Conservation (phyloP, 2,797 vertebrate species). For the Cetoscarus ocellatus region DNA sequence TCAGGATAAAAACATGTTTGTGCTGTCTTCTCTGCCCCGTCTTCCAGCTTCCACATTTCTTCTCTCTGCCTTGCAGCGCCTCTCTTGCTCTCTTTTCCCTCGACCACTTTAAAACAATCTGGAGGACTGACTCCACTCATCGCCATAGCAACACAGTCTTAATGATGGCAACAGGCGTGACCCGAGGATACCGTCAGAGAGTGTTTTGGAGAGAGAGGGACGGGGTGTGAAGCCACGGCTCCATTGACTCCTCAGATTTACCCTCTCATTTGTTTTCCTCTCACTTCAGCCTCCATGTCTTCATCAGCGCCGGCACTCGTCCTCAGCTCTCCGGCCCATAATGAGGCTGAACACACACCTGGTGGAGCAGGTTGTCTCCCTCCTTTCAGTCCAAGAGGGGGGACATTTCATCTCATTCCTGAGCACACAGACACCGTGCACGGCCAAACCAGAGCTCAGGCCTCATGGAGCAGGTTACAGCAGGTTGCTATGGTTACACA, state of each 20-base stretch:
- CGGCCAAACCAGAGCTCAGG: conserved; percentile 15
- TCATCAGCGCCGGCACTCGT: conserved; percentile 62
- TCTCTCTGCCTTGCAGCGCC: conserved; percentile 30
- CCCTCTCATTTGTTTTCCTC: conserved; percentile 77
- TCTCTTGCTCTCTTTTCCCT: conserved; percentile 42
- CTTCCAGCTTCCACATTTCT: conserved; percentile 12
- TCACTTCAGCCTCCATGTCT: conserved; percentile 58
- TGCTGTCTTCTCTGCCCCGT: conserved; percentile 3
- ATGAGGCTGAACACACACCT: conserved; percentile 71
- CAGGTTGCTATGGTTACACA: conserved; percentile 59
- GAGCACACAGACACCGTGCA: conserved; percentile 11
- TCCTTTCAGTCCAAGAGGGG: conserved; percentile 44
- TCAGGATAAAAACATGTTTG: too few species aligned
- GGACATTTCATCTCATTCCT: conserved; percentile 50
- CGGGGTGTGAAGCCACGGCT: conserved; percentile 76
- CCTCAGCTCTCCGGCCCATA: conserved; percentile 62
- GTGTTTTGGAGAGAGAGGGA: conserved; percentile 71
- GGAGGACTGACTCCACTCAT: conserved; percentile 70
- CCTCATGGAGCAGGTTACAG: conserved; percentile 39
- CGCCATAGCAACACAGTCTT: conserved; percentile 80
- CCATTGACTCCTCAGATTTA: conserved; percentile 77
- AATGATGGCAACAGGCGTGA: conserved; percentile 81
- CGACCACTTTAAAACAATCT: conserved; percentile 70
- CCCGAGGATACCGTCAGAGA: conserved; percentile 77
- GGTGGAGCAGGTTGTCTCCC: conserved; percentile 62